A percentile compares a stretch with the other conserved stretches of the same genome.
Conservation (phyloP, 2,113 vertebrate genomes). For the Aptenodytes patagonicus region DNA sequence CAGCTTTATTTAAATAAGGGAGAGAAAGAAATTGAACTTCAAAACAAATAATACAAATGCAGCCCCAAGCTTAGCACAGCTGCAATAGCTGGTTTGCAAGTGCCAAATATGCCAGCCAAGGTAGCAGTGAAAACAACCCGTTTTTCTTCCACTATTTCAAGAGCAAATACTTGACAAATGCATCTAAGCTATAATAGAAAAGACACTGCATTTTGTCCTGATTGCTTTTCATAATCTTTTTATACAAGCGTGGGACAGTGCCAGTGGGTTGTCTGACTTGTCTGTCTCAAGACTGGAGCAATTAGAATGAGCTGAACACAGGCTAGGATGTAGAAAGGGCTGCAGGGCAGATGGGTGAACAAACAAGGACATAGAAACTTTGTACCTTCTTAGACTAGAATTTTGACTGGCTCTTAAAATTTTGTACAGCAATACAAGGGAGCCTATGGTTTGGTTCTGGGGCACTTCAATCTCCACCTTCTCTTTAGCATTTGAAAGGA, state of each 20-base stretch:
- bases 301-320: conserved; percentile 32
- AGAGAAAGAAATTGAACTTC: conserved; percentile 19
- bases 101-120: conserved; percentile 50
- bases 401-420: neutral
- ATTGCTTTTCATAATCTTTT: conserved; percentile 57
- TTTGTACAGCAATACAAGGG: neutral
- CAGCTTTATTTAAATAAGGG: conserved; percentile 70
- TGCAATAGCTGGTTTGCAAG: conserved; percentile 24
- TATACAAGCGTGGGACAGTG: conserved; percentile 22
- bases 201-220: conserved; percentile 32
- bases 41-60: conserved; percentile 49
- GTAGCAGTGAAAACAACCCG: conserved; percentile 33
- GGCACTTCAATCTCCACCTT: neutral
- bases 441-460: neutral
- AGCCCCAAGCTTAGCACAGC: conserved; percentile 49
- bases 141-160: conserved; percentile 26
- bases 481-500: conserved; percentile 40
- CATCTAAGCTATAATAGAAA: conserved; percentile 40
- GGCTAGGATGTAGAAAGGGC: neutral
- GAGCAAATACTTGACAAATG: conserved; percentile 46
- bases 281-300: conserved; percentile 48
- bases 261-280: conserved; percentile 47
- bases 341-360: conserved; percentile 56
- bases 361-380: conserved; percentile 31
- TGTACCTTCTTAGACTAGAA: conserved; percentile 1